Evolutionary conservation across 2,113 vertebrate species (phyloP), one percentile per base, ranked within the genome.

Genomic region (Hypomesus transpacificus): DNA sequence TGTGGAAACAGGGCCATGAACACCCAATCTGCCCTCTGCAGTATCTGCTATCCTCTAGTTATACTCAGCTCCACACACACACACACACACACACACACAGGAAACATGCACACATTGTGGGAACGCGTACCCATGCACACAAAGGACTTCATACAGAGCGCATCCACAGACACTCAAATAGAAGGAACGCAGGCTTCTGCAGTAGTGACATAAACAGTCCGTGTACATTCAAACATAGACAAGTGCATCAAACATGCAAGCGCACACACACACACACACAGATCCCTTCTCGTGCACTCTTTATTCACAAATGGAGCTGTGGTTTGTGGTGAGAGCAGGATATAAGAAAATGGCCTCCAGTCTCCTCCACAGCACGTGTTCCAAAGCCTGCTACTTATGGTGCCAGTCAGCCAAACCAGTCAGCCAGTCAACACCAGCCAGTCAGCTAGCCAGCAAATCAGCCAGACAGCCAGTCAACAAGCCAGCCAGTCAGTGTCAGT

Each of bases 21-120:
- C 71, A 69, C 67, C 73, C 50, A 69, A 67, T 71, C 66, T 52
- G 66, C 68, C 73, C 67, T 75, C 76, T 75, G 69, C 67, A 62
- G 66, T 66, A 75, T 82, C 73, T 76, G 20, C 70, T 52, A 57
- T 71, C 73, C 69, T 61, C 74, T 79, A 79, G 71, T 79, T 82
- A 74, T 74, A 72, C 63, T 56, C 17, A 14, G 6, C 14, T 2
- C 31, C 13, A 31, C 60, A 31, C 22, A 61, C 59, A 61, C 24
- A 61, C 21, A 61, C 59, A 26, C 60, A 62, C 26, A n/a, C 31
- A 62, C 26, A 62, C 22, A 26, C 60, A 63, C 11, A 61, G 21
- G 24, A 61, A 22, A 14, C 60, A 61, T 24, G 26, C 22, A 28
- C 59, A 61, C 59, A 26, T n/a, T 56, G n/a, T 56, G 17, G 16